Percentiles rank a stretch among this genome's conserved stretches.
These are phyloP conservation scores for Octopus bimaculoides DNA, from an alignment of 1,140 invertebrate species.

Conservation along the genomic window DNA sequence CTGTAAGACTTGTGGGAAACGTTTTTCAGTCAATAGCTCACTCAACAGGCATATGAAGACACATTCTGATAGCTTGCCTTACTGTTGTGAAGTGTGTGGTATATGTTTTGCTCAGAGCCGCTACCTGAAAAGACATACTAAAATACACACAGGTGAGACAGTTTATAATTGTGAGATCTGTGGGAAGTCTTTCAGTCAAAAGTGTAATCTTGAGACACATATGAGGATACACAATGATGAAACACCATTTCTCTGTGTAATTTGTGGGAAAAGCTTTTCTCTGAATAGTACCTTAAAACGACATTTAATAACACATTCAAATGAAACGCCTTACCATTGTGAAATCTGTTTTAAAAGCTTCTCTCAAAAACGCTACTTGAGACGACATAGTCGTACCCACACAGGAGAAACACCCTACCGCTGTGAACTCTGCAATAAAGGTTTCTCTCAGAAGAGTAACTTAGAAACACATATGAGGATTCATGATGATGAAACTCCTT, in stretches of 20 bases:
- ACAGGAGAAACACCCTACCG: slow-evolving; percentile 76
- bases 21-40: slow-evolving; percentile 58
- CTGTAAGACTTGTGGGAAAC: slow-evolving; percentile 71
- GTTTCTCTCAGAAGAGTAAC: slow-evolving; percentile 65
- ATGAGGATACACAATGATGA: slow-evolving; percentile 22
- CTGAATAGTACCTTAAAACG: slow-evolving; percentile 14
- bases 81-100: slow-evolving; percentile 21
- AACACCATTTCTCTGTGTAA: slow-evolving; percentile 16
- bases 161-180: slow-evolving; percentile 18
- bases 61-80: slow-evolving; percentile 16
- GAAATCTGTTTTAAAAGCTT: slow-evolving; percentile 16
- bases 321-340: slow-evolving; percentile 15
- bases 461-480: slow-evolving; percentile 62
- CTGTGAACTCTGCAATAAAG: slow-evolving; percentile 86
- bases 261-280: slow-evolving; percentile 17
- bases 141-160: slow-evolving; percentile 17
- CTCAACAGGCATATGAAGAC: slow-evolving; percentile 18
- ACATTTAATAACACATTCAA: slow-evolving; percentile 18
- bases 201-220: slow-evolving; percentile 17
- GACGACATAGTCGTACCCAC: slow-evolving; percentile 17
- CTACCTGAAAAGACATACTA: slow-evolving; percentile 5
- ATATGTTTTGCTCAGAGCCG: slow-evolving; percentile 13
- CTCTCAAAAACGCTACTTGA: slow-evolving; percentile 14
- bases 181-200: slow-evolving; percentile 16
- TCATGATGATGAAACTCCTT: slow-evolving; percentile 77